Percentiles rank a stretch among this genome's conserved stretches.
Evolutionary conservation across 2,797 vertebrate species (phyloP).

Genomic region (Adelosebastes latens): DNA sequence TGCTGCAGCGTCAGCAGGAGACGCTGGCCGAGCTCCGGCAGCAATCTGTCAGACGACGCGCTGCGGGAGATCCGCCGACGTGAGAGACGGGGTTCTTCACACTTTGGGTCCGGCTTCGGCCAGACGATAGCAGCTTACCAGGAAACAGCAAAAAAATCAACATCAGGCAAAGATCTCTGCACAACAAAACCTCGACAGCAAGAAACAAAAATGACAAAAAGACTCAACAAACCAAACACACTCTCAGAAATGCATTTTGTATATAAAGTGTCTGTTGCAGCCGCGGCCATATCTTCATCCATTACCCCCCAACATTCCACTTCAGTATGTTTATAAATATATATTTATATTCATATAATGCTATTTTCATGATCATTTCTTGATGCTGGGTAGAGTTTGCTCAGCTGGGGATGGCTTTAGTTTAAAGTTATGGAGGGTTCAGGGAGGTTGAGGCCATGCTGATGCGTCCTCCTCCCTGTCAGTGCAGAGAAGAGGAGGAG

Average conservation of each 20-base stretch:
- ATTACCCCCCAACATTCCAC: conserved; percentile 40
- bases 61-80: conserved; percentile 18
- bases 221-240: conserved; percentile 42
- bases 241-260: conserved; percentile 43
- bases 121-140: conserved; percentile 74
- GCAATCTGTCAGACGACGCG: conserved; percentile 34
- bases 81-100: conserved; percentile 32
- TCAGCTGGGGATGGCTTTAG: conserved; percentile 52
- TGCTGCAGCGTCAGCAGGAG: conserved; percentile 45
- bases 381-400: conserved; percentile 56
- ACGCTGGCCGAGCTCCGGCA: conserved; percentile 22
- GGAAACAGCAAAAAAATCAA: conserved; percentile 35
- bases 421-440: conserved; percentile 55
- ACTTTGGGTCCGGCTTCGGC: conserved; percentile 38
- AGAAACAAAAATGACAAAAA: conserved; percentile 21
- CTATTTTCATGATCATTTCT: conserved; percentile 52
- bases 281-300: conserved; percentile 46
- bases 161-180: conserved; percentile 24
- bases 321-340: conserved; percentile 68
- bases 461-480: conserved; percentile 51
- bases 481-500: conserved; percentile 19
- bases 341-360: conserved; percentile 70
- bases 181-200: conserved; percentile 31
- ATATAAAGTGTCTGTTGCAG: conserved; percentile 75
- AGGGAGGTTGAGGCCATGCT: conserved; percentile 73